phyloP scores from a whole-genome alignment of 2,888 invertebrate genomes.

The Epistrophella euchroma region DNA sequence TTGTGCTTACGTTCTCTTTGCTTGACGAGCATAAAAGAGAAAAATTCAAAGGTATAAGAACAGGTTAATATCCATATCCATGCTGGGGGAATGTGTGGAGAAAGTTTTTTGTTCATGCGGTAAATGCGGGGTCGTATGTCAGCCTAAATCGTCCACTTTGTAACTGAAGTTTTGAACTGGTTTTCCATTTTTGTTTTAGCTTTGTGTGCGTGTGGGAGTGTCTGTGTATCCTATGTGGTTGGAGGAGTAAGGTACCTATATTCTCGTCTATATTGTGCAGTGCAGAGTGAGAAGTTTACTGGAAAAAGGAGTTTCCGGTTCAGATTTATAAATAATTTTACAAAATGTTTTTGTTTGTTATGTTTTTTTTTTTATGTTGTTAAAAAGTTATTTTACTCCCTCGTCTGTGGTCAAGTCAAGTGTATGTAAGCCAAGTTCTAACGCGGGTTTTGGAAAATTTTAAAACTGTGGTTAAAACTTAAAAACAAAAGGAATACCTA shows the following conservation, averaged over 20 bases:
- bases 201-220: conserved; percentile 17
- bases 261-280: neutral
- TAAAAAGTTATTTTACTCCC: conserved; percentile 16
- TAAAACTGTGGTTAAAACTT: conserved; percentile 19
- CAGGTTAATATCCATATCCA: neutral
- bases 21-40: conserved; percentile 25
- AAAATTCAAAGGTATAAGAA: neutral
- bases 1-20: conserved; percentile 31
- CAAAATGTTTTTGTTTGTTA: conserved; percentile 46
- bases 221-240: conserved; percentile 37
- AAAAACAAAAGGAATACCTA: neutral
- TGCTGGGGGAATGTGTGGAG: conserved; percentile 16
- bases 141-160: conserved; percentile 61
- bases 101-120: conserved; percentile 54
- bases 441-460: conserved; percentile 1
- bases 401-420: conserved; percentile 21
- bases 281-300: conserved; percentile 14
- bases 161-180: conserved; percentile 59
- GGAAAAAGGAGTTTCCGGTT: conserved; percentile 56
- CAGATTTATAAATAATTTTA: conserved; percentile 58
- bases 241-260: neutral
- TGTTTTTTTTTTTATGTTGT: conserved; percentile 30
- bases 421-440: conserved; percentile 8
- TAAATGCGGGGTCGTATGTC: conserved; percentile 60
- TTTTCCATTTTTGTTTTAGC: conserved; percentile 18